Percentiles rank a stretch among this genome's conserved stretches.
phyloP scores from a whole-genome alignment of 1,140 invertebrate species.

The Pollicipes pollicipes region DNA sequence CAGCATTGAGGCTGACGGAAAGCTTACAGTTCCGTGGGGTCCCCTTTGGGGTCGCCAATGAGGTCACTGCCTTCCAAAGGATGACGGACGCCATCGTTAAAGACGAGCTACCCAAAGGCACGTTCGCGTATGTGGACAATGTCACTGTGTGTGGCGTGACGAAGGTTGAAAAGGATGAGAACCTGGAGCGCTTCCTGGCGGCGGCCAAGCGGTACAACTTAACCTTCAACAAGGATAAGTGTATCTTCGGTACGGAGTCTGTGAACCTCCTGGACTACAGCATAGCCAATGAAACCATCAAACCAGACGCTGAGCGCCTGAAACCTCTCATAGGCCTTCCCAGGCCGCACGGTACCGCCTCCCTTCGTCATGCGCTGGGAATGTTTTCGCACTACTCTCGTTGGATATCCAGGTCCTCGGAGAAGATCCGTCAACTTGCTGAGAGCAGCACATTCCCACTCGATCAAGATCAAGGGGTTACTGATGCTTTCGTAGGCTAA shows the following conservation, averaged over 20 bases:
- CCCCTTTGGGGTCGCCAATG: constrained; percentile 24
- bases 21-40: constrained; percentile 23
- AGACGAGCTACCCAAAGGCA: constrained; percentile 11
- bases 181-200: neutral
- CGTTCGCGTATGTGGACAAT: constrained; percentile 16
- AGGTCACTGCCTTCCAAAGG: constrained; percentile 23
- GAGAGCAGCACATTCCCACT: too few relatives aligned
- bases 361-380: too few relatives aligned
- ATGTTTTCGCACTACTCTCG: too few relatives aligned
- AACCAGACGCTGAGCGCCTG: neutral
- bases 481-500: neutral
- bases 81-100: constrained; percentile 26
- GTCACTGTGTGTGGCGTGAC: constrained; percentile 12
- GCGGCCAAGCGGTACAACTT: neutral
- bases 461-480: too few relatives aligned
- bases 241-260: neutral
- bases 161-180: constrained; percentile 11
- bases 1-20: constrained; percentile 14
- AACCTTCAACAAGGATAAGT: neutral
- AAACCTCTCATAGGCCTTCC: neutral
- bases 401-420: too few relatives aligned
- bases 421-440: too few relatives aligned
- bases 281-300: neutral
- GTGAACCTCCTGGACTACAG: neutral
- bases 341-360: neutral